A percentile compares a stretch with the other conserved stretches of the same genome.
Conservation (phyloP, 2,113 vertebrate species). For the Campylomormyrus tamandua region DNA sequence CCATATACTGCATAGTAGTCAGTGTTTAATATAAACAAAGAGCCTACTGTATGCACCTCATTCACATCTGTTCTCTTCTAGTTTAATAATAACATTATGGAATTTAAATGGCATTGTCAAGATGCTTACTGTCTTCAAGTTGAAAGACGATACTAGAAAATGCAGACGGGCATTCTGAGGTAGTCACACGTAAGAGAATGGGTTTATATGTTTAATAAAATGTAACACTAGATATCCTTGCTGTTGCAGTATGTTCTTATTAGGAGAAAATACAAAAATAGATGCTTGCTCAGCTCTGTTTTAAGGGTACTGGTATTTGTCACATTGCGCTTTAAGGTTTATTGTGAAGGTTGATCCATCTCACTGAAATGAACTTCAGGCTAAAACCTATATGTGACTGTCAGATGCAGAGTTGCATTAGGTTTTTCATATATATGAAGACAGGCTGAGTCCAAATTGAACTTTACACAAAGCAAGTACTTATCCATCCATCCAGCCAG, state of each 20-base stretch:
- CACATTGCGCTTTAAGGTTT: conserved; percentile 1
- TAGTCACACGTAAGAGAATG: conserved; percentile 21
- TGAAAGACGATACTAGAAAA: background rate
- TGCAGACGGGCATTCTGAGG: conserved; percentile 17
- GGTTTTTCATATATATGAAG: background rate
- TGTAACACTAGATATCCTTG: conserved; percentile 7
- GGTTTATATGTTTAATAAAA: conserved; percentile 29
- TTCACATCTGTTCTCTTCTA: background rate
- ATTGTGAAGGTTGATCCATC: background rate
- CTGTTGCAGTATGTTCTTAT: conserved; percentile 33
- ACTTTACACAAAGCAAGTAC: background rate
- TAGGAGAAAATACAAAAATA: conserved; percentile 30
- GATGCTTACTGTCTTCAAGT: background rate
- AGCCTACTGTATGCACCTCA: background rate
- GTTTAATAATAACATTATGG: background rate
- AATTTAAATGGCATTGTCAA: background rate
- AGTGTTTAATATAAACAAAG: background rate
- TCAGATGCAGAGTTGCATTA: background rate
- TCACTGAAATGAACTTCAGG: background rate
- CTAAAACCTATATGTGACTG: background rate
- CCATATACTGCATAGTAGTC: background rate
- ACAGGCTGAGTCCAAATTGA: background rate
- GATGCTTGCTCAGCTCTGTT: conserved; percentile 37
- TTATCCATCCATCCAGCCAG: background rate
- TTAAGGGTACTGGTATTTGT: conserved; percentile 30